Conservation (phyloP, 2,113 vertebrate species). For the Leucopsar rothschildi region DNA sequence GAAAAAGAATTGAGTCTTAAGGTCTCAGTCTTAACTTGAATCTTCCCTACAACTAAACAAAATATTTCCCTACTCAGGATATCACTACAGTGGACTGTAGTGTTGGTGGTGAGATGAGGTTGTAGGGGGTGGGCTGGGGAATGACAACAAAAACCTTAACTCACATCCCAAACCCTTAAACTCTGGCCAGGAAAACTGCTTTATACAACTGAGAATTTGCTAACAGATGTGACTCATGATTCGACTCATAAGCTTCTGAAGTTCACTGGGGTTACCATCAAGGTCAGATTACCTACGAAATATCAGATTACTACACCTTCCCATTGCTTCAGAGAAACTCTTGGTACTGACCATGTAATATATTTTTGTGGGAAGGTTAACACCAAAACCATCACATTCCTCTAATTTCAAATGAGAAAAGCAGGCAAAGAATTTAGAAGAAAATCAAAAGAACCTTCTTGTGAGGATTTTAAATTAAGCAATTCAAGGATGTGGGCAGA, state of each 20-base stretch:
- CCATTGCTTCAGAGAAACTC: neutral
- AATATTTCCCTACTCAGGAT: neutral
- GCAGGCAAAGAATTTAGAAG: neutral
- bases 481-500: neutral
- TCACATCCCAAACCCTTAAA: neutral
- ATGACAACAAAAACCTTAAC: neutral
- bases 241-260: neutral
- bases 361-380: neutral
- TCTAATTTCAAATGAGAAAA: slow-evolving; percentile 33
- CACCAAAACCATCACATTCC: neutral
- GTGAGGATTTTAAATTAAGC: neutral
- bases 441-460: neutral
- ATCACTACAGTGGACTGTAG: neutral
- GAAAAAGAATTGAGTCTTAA: neutral
- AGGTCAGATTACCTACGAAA: slow-evolving; percentile 12
- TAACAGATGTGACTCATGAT: neutral
- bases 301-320: neutral
- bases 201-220: slow-evolving; percentile 7
- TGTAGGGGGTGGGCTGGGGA: neutral
- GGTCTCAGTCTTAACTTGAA: neutral
- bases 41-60: neutral
- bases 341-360: neutral
- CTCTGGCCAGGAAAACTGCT: neutral
- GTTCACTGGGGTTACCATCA: slow-evolving; percentile 3
- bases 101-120: neutral